A percentile compares a stretch with the other conserved stretches of the same genome.
These are phyloP conservation scores for Rhynchonycteris naso DNA, from an alignment of 2,797 vertebrate species.

Conservation along the genomic window DNA sequence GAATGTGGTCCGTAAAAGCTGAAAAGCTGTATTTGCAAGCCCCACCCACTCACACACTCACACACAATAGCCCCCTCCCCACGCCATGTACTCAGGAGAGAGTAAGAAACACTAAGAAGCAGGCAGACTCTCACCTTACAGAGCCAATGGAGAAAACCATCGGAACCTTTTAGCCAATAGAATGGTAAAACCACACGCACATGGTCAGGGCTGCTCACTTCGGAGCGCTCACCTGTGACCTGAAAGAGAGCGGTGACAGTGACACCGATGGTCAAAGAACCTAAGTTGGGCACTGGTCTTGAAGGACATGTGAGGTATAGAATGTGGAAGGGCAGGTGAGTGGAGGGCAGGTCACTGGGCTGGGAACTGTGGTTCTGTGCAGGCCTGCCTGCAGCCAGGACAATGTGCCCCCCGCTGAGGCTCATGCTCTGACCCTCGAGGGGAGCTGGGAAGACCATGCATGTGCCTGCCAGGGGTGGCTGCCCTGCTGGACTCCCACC, in stretches of 20 bases:
- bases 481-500: too few species aligned
- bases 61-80: background rate
- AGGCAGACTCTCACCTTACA: background rate
- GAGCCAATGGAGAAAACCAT: background rate
- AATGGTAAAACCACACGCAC: background rate
- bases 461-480: too few species aligned
- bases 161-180: background rate
- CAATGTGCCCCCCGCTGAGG: too few species aligned
- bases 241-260: background rate
- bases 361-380: background rate
- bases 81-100: background rate
- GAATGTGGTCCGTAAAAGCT: background rate
- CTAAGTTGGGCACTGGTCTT: background rate
- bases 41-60: background rate
- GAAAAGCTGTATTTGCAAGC: background rate
- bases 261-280: fast-evolving
- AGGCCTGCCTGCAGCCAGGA: background rate
- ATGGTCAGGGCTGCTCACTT: background rate
- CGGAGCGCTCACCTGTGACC: background rate
- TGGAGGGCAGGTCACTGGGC: background rate
- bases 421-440: too few species aligned
- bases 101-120: background rate
- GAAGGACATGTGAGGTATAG: background rate
- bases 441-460: too few species aligned
- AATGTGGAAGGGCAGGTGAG: background rate